Percentiles rank a stretch among this genome's conserved stretches.
phyloP scores from a whole-genome alignment of 2,888 invertebrate genomes.

The Chloromyia formosa region DNA sequence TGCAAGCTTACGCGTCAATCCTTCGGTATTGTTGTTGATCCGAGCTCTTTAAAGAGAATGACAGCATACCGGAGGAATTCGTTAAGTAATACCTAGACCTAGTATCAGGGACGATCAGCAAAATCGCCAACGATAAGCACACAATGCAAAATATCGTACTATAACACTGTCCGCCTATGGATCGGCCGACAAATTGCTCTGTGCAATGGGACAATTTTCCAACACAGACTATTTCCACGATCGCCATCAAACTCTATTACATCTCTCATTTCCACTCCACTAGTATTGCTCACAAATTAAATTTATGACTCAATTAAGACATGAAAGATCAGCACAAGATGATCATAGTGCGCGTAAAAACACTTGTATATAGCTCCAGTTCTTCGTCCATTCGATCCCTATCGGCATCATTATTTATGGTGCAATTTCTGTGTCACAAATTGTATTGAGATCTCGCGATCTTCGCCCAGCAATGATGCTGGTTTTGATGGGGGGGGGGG shows the following conservation, averaged over 20 bases:
- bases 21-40: too few relatives aligned
- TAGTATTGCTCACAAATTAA: slow-evolving; percentile 34
- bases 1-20: too few relatives aligned
- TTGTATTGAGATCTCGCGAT: slow-evolving; percentile 25
- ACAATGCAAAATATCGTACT: too few relatives aligned
- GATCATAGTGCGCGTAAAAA: slow-evolving; percentile 41
- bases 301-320: slow-evolving; percentile 43
- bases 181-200: too few relatives aligned
- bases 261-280: not conserved
- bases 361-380: slow-evolving; percentile 20
- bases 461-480: not conserved
- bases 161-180: too few relatives aligned
- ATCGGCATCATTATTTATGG: slow-evolving; percentile 37
- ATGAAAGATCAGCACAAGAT: slow-evolving; percentile 44
- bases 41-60: too few relatives aligned
- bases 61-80: too few relatives aligned
- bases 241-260: not conserved
- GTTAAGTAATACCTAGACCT: too few relatives aligned
- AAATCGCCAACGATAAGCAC: too few relatives aligned
- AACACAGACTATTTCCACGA: too few relatives aligned
- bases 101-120: too few relatives aligned
- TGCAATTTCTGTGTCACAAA: slow-evolving; percentile 42
- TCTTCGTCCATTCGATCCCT: slow-evolving; percentile 18
- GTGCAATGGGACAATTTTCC: too few relatives aligned
- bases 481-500: slow-evolving; percentile 26